Conservation (phyloP, 1,140 invertebrate genomes). For the Drosophila sechellia region DNA sequence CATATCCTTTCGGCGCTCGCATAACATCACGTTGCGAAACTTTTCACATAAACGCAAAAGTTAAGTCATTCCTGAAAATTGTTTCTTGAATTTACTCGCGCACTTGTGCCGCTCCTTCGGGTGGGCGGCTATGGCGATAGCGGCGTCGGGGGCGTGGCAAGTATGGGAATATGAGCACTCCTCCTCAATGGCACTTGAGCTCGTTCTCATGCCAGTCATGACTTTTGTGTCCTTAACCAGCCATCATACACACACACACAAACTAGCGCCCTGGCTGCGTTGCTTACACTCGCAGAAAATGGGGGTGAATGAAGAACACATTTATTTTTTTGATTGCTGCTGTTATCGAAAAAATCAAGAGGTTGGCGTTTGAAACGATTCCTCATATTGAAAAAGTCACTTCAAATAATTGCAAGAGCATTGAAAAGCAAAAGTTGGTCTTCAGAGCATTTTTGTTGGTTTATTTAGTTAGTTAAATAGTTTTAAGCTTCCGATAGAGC, state of each 20-base stretch:
- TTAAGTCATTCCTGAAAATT: conserved; percentile 83
- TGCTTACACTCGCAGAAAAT: conserved; percentile 6
- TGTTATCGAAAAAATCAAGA: not conserved
- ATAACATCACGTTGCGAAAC: conserved; percentile 79
- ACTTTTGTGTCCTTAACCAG: conserved; percentile 57
- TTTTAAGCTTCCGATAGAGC: too few relatives aligned
- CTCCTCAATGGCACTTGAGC: conserved; percentile 54
- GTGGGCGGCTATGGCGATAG: not conserved
- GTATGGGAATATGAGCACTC: conserved; percentile 49
- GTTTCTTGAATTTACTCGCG: conserved; percentile 81
- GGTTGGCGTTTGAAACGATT: too few relatives aligned
- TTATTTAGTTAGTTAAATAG: too few relatives aligned
- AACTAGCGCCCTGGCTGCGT: not conserved
- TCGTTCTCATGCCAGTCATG: conserved; percentile 35
- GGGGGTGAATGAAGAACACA: not conserved
- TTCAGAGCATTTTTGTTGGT: too few relatives aligned
- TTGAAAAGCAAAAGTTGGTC: too few relatives aligned
- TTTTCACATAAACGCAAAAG: conserved; percentile 83
- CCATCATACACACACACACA: conserved; percentile 4
- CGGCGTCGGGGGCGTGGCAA: not conserved
- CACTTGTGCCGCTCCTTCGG: conserved; percentile 45
- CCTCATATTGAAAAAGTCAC: too few relatives aligned
- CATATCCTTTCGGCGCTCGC: conserved; percentile 61
- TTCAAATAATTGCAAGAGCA: too few relatives aligned
- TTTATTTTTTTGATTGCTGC: not conserved